Evolutionary conservation across 2,113 vertebrate species (phyloP), one percentile per base, ranked within the genome.

Genomic region (Axis porcinus): DNA sequence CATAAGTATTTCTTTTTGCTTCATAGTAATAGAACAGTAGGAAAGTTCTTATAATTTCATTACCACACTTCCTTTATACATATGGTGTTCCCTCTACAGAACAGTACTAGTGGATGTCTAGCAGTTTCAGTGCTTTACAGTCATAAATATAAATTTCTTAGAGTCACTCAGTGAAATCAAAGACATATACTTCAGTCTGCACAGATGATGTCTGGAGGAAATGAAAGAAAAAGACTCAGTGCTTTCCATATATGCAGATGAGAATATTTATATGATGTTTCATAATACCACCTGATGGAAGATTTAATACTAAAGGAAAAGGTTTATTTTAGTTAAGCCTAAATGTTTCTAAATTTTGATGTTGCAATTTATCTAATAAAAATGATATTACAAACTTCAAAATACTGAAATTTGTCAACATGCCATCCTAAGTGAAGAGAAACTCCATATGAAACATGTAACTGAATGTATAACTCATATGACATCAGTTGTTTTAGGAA

Each of bases 261-360:
- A 81, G 43, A 82, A 14, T 9, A 91, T 64, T 43, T 79, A 90
- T 40, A 27, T 52, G 58, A 8, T 64, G 70, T 47, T 43, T 84
- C 19, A 64, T 28, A 84, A 94, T 36, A 76, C 6, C 64, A 36
- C 78, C 21, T 79, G 19, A 52, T 40, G 23, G 90, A 91, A 83
- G 33, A 45, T n/a, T 10, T 64, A 85, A 81, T 33, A 76, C 28
- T 84, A 86, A 84, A 84, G 86, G 67, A 50, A 96, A 83, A 52
- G 3, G 6, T 81, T 86, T 54, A 91, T 19, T 85, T 89, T 70
- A 70, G 67, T 50, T 79, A 86, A 52, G 8, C 60, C 12, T 60
- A 92, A 94, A 60, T 40, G 21, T 89, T 64, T 64, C 58, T 83
- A 96, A 87, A 74, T 91, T 91, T 47, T 94, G 74, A 94, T 70